Conservation (phyloP, 1,140 invertebrate species). For the Drosophila takahashii region DNA sequence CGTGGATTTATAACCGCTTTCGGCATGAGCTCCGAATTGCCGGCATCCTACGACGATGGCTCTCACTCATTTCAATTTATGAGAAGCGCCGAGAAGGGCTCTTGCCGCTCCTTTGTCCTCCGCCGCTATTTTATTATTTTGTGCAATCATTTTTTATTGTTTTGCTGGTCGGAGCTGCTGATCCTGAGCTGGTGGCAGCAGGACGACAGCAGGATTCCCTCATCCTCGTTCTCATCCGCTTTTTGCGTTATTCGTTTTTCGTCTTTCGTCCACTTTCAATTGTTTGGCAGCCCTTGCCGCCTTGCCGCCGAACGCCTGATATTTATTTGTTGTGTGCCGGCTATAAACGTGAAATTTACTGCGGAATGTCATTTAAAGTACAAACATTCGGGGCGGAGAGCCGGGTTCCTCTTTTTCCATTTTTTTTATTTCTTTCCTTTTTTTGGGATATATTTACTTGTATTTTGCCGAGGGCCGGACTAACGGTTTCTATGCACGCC, state of each 20-base stretch:
- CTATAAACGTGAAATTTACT: conserved; percentile 84
- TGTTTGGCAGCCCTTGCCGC: conserved; percentile 39
- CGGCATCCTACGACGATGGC: conserved; percentile 29
- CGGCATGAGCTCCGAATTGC: conserved; percentile 26
- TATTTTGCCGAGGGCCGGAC: conserved; percentile 50
- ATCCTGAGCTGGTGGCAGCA: conserved; percentile 36
- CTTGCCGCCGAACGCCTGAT: conserved; percentile 47
- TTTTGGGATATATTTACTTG: conserved; percentile 36
- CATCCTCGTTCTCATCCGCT: background rate
- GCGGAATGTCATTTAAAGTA: conserved; percentile 82
- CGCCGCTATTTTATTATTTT: conserved; percentile 40
- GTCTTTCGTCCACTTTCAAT: conserved; percentile 32
- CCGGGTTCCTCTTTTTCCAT: conserved; percentile 13
- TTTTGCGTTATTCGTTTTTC: conserved; percentile 1
- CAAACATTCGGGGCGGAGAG: conserved; percentile 53
- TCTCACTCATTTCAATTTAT: conserved; percentile 53
- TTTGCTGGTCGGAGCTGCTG: conserved; percentile 36
- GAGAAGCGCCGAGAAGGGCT: conserved; percentile 38
- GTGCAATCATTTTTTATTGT: conserved; percentile 64
- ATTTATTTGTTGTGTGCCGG: conserved; percentile 81
- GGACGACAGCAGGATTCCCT: conserved; percentile 28
- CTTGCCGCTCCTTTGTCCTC: background rate
- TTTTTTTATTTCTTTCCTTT: conserved; percentile 4
- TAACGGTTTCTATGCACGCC: conserved; percentile 80
- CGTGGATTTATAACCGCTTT: conserved; percentile 35